phyloP scores from a whole-genome alignment of 1,140 invertebrate genomes.

The Nautilus pompilius region DNA sequence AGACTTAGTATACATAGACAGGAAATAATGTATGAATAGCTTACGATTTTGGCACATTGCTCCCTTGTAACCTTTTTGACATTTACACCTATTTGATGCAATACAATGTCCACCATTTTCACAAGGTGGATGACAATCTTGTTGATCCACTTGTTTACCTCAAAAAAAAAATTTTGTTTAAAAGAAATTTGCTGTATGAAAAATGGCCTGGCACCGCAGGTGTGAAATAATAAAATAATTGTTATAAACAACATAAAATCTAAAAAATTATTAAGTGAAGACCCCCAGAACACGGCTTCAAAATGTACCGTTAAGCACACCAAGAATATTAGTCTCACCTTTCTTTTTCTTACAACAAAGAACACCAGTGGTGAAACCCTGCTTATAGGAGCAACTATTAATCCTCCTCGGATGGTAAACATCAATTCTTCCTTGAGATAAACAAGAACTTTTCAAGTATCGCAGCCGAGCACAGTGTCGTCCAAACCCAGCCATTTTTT shows the following conservation, averaged over 20 bases:
- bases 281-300: too few species aligned
- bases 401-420: constrained; percentile 32
- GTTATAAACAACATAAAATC: too few species aligned
- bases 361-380: constrained; percentile 42
- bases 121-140: constrained; percentile 35
- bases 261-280: too few species aligned
- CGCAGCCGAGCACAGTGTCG: constrained; percentile 35
- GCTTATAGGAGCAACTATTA: constrained; percentile 30
- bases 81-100: constrained; percentile 38
- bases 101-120: constrained; percentile 46
- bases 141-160: constrained; percentile 2
- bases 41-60: constrained; percentile 50
- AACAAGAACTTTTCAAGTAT: constrained; percentile 34
- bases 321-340: not conserved
- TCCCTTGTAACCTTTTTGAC: constrained; percentile 45
- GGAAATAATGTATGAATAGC: too few species aligned
- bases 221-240: too few species aligned
- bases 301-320: too few species aligned
- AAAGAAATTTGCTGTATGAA: too few species aligned
- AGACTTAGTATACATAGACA: too few species aligned
- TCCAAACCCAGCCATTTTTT: constrained; percentile 46
- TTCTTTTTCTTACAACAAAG: constrained; percentile 44
- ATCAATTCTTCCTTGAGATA: constrained; percentile 41
- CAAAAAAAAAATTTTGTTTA: not conserved
- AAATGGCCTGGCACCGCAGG: too few species aligned